Conservation (phyloP, 2,888 invertebrate genomes). For the Baccha elongata region DNA sequence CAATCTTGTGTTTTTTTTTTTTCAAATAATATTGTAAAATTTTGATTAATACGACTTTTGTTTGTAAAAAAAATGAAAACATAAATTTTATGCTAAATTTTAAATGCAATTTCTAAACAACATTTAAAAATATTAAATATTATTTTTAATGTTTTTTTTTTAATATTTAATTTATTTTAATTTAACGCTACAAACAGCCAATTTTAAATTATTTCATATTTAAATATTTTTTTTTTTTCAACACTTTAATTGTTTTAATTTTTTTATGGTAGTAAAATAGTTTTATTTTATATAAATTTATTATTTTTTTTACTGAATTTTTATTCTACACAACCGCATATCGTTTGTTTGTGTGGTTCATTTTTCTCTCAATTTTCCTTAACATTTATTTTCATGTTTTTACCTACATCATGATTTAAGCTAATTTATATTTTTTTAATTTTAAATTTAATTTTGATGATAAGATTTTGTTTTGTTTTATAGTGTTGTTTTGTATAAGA, state of each 20-base stretch:
- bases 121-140: conserved; percentile 70
- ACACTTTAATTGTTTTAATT: conserved; percentile 16
- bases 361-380: conserved; percentile 48
- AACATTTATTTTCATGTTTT: conserved; percentile 33
- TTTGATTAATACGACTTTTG: conserved; percentile 60
- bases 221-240: conserved; percentile 41
- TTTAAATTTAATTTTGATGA: conserved; percentile 74
- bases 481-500: conserved; percentile 75
- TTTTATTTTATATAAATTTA: conserved; percentile 34
- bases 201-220: conserved; percentile 59
- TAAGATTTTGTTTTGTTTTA: conserved; percentile 69
- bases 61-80: conserved; percentile 46
- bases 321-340: conserved; percentile 74
- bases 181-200: conserved; percentile 72
- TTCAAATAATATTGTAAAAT: conserved; percentile 61
- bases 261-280: conserved; percentile 60
- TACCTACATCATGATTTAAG: conserved; percentile 32
- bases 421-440: conserved; percentile 34
- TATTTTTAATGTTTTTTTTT: conserved; percentile 15
- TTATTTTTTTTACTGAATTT: conserved; percentile 56
- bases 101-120: conserved; percentile 62
- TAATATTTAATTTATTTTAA: conserved; percentile 31
- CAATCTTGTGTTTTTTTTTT: conserved; percentile 25
- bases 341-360: conserved; percentile 72
- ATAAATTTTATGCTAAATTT: conserved; percentile 54